phyloP scores from a whole-genome alignment of 2,888 invertebrate genomes.

The Masnerella sp. region DNA sequence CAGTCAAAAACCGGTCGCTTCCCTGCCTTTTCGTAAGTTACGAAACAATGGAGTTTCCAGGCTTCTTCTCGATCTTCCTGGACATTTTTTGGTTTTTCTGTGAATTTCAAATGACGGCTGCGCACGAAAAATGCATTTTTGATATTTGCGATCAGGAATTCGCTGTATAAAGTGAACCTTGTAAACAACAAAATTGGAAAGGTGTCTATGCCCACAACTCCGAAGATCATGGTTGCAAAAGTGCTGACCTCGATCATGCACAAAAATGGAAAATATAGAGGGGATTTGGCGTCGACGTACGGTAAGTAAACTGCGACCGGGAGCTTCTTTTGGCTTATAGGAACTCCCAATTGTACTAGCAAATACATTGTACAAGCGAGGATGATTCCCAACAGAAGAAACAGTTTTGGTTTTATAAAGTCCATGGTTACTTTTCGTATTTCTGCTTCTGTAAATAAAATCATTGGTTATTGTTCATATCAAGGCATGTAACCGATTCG shows the following conservation, averaged over 20 bases:
- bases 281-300: background rate
- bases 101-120: background rate
- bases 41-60: constrained; percentile 10
- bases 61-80: constrained; percentile 10
- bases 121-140: constrained; percentile 14
- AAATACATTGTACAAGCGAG: too few species aligned
- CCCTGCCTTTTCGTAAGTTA: constrained; percentile 6
- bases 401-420: too few species aligned
- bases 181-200: constrained; percentile 32
- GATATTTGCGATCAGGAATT: constrained; percentile 21
- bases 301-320: constrained; percentile 5
- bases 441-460: too few species aligned
- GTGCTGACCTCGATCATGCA: background rate
- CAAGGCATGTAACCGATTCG: too few species aligned
- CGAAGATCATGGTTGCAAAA: background rate
- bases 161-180: constrained; percentile 19
- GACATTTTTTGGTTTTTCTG: background rate
- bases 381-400: too few species aligned
- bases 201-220: constrained; percentile 19
- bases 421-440: too few species aligned
- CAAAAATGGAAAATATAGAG: background rate
- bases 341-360: too few species aligned
- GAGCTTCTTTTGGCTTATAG: background rate
- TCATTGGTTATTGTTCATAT: too few species aligned
- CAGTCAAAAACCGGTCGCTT: background rate